Conservation (phyloP, 2,888 invertebrate genomes). For the Schizotus pectinicornis region DNA sequence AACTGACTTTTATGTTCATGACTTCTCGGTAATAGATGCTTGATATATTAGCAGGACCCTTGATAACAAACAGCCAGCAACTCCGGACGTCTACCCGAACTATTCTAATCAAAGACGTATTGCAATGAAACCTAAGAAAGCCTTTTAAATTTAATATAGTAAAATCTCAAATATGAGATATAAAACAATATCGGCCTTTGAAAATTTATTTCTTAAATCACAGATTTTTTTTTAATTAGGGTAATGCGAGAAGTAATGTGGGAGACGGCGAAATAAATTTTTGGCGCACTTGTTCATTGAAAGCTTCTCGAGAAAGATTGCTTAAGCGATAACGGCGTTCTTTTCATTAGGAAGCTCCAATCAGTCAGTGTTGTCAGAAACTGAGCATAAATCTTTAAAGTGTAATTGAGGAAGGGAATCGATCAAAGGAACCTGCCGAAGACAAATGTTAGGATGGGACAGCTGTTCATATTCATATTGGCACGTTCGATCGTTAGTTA, state of each 20-base stretch:
- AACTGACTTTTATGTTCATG: conserved; percentile 39
- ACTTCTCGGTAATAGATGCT: conserved; percentile 35
- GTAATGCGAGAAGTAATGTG: too few species aligned
- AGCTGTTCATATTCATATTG: conserved; percentile 4
- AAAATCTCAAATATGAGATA: too few species aligned
- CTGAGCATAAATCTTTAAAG: conserved; percentile 23
- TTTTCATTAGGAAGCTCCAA: conserved; percentile 21
- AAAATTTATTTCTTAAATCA: too few species aligned
- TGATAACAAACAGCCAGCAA: conserved; percentile 7
- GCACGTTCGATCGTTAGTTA: conserved; percentile 14
- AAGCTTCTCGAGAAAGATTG: conserved; percentile 8
- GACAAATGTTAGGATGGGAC: conserved; percentile 11
- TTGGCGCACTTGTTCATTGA: conserved; percentile 4
- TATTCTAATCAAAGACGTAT: too few species aligned
- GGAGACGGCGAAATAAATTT: neutral
- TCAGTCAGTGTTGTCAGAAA: conserved; percentile 23
- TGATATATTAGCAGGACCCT: conserved; percentile 27
- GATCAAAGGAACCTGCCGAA: conserved; percentile 17
- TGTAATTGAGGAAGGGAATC: conserved; percentile 20
- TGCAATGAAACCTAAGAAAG: too few species aligned
- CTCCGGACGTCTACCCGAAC: too few species aligned
- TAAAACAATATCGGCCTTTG: too few species aligned
- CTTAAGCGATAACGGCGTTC: conserved; percentile 11
- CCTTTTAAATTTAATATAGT: too few species aligned
- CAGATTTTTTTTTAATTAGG: too few species aligned